These are phyloP conservation scores for Trichomalopsis sarcophagae DNA, from an alignment of 1,140 invertebrate species.

Conservation along the genomic window DNA sequence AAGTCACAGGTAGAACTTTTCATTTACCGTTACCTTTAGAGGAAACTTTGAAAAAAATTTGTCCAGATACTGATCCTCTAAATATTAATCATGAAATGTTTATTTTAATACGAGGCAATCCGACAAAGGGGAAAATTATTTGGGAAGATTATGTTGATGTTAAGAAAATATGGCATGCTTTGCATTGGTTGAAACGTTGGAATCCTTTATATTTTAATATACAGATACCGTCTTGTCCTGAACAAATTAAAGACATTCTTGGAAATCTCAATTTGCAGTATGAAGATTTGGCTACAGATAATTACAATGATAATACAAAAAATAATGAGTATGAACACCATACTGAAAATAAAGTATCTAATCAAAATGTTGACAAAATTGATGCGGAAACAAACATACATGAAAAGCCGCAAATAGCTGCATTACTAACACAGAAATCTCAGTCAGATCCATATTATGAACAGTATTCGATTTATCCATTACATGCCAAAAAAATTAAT, in stretches of 20 bases:
- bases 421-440: constrained; percentile 54
- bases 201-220: constrained; percentile 56
- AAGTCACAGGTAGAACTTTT: constrained; percentile 63
- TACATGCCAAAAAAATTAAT: constrained; percentile 25
- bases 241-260: constrained; percentile 40
- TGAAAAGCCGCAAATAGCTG: background rate
- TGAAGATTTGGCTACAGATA: too few relatives aligned
- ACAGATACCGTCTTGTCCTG: constrained; percentile 46
- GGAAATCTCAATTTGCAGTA: background rate
- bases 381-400: background rate
- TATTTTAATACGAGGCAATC: constrained; percentile 56
- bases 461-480: constrained; percentile 23
- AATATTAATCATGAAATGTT: constrained; percentile 42
- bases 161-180: constrained; percentile 16
- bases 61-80: constrained; percentile 51
- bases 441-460: constrained; percentile 58
- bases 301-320: background rate
- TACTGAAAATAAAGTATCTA: background rate
- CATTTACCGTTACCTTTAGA: constrained; percentile 64
- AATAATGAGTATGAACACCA: background rate
- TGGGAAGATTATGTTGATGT: constrained; percentile 23
- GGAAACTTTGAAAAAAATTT: constrained; percentile 59
- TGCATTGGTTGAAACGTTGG: background rate
- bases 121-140: constrained; percentile 25
- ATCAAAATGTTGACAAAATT: background rate